A percentile compares a stretch with the other conserved stretches of the same genome.
phyloP scores from a whole-genome alignment of 2,797 vertebrate genomes.

The Aratinga solstitialis region DNA sequence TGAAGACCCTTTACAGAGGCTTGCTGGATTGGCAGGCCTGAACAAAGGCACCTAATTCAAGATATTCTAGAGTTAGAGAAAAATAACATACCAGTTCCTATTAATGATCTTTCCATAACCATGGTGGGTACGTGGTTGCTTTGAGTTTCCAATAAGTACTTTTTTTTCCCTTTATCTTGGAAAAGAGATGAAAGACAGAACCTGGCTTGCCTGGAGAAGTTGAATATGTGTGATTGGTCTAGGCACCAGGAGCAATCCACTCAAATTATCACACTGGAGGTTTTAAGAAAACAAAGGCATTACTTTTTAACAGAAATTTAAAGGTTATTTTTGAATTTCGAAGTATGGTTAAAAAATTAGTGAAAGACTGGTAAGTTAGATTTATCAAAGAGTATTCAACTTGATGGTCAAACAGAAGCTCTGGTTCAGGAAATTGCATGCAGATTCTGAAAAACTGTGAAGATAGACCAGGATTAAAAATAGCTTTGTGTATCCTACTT shows the following conservation, averaged over 20 bases:
- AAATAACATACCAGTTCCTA: not conserved
- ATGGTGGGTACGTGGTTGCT: not conserved
- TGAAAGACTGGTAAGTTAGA: not conserved
- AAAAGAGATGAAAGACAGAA: not conserved
- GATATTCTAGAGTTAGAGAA: not conserved
- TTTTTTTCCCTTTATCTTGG: not conserved
- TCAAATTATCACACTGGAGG: not conserved
- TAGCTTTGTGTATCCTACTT: not conserved
- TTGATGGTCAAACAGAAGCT: not conserved
- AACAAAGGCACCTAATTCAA: not conserved
- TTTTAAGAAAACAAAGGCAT: not conserved
- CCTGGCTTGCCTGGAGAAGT: not conserved
- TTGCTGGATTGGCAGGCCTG: slow-evolving; percentile 66
- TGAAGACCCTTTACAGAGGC: not conserved
- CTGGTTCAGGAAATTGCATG: not conserved
- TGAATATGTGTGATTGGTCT: not conserved
- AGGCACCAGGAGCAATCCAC: not conserved
- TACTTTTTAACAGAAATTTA: not conserved
- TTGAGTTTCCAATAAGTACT: not conserved
- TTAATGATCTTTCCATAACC: not conserved
- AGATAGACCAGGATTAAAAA: not conserved
- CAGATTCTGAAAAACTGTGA: not conserved
- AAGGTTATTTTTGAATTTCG: not conserved
- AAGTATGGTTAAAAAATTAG: not conserved
- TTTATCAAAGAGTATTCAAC: not conserved